A percentile compares a stretch with the other conserved stretches of the same genome.
phyloP scores from a whole-genome alignment of 2,888 invertebrate genomes.

The Dermolepida albohirtum region DNA sequence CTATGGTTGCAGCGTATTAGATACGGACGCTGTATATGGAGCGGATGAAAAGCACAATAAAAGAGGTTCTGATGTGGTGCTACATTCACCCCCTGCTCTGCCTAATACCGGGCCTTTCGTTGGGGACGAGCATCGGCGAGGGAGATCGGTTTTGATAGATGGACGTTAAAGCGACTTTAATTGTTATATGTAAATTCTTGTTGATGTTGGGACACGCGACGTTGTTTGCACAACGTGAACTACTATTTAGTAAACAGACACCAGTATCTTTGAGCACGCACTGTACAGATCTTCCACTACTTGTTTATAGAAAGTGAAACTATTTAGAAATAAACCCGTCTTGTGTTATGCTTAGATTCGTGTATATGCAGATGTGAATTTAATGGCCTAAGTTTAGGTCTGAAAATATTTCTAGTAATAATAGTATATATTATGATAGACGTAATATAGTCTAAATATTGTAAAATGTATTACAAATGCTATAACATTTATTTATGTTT shows the following conservation, averaged over 20 bases:
- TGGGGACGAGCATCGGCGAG: constrained; percentile 45
- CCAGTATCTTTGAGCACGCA: not conserved
- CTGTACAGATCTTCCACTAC: constrained; percentile 1
- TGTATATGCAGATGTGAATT: too few species aligned
- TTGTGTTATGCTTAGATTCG: too few species aligned
- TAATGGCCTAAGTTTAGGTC: too few species aligned
- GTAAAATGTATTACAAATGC: too few species aligned
- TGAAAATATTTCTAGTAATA: too few species aligned
- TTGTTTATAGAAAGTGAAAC: too few species aligned
- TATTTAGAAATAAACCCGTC: too few species aligned
- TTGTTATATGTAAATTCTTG: constrained; percentile 53
- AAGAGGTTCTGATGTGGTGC: constrained; percentile 34
- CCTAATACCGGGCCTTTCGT: constrained; percentile 46
- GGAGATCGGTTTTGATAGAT: constrained; percentile 55
- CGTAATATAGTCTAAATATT: too few species aligned
- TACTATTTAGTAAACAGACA: constrained; percentile 32
- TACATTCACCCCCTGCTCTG: constrained; percentile 48
- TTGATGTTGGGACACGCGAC: constrained; percentile 44
- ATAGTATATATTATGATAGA: too few species aligned
- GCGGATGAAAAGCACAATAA: constrained; percentile 31
- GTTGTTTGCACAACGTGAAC: constrained; percentile 32
- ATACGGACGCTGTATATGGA: constrained; percentile 47
- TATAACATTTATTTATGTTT: too few species aligned
- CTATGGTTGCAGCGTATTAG: constrained; percentile 55
- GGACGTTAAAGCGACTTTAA: constrained; percentile 56